Percentiles rank a stretch among this genome's conserved stretches.
phyloP scores from a whole-genome alignment of 2,888 invertebrate species.

The Hirtodrosophila trivittata region DNA sequence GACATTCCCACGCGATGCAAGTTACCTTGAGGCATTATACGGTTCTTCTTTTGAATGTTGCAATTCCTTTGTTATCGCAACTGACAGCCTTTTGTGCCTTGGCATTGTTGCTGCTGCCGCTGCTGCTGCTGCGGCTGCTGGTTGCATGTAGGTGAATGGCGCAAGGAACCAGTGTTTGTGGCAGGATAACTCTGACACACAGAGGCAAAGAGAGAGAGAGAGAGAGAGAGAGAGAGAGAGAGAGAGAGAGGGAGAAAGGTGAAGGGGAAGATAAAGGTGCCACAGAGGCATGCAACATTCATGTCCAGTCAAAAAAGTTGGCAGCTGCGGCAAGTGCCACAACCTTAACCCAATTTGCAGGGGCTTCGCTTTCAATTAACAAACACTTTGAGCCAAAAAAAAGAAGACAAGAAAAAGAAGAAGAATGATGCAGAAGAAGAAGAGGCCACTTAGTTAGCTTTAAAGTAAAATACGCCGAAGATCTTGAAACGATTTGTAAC shows the following conservation, averaged over 20 bases:
- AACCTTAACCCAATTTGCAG: conserved; percentile 69
- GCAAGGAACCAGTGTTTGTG: conserved; percentile 32
- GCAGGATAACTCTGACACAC: conserved; percentile 31
- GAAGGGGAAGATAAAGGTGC: background rate
- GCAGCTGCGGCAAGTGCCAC: conserved; percentile 19
- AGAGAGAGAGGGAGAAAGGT: no score
- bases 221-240: no score
- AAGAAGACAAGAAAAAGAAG: conserved; percentile 5
- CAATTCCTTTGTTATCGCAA: conserved; percentile 59
- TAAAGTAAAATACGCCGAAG: conserved; percentile 71
- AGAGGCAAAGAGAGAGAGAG: conserved; percentile 12
- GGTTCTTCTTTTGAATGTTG: conserved; percentile 42
- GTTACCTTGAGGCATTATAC: conserved; percentile 13
- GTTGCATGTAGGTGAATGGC: conserved; percentile 31
- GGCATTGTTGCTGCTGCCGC: conserved; percentile 47
- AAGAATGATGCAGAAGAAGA: conserved; percentile 4
- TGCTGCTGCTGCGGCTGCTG: conserved; percentile 1
- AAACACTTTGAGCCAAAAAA: conserved; percentile 13
- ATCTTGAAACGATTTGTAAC: conserved; percentile 73
- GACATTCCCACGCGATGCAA: background rate
- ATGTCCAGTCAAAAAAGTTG: conserved; percentile 9
- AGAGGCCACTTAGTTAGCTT: conserved; percentile 20
- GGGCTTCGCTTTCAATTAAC: conserved; percentile 58
- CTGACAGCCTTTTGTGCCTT: conserved; percentile 39
- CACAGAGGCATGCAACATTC: no score